Percentiles rank a stretch among this genome's conserved stretches.
Evolutionary conservation across 2,113 vertebrate species (phyloP).

Genomic region (Genyomyrus donnyi): DNA sequence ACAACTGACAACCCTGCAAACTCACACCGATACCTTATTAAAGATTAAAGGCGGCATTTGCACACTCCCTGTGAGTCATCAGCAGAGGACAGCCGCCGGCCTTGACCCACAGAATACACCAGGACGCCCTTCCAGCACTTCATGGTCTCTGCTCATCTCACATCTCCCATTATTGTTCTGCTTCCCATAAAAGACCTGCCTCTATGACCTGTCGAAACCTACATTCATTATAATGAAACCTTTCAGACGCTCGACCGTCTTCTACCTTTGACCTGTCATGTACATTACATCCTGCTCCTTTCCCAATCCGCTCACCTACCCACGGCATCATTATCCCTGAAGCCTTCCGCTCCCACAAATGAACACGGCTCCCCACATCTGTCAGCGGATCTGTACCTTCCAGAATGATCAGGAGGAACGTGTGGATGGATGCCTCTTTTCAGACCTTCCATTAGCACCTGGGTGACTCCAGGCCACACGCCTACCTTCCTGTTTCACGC

Average conservation of each 20-base stretch:
- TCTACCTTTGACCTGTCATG: background rate
- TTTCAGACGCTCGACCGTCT: background rate
- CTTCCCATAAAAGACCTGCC: background rate
- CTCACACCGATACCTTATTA: background rate
- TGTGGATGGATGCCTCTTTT: background rate
- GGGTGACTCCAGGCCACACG: background rate
- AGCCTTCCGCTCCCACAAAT: background rate
- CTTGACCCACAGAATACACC: background rate
- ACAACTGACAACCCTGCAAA: background rate
- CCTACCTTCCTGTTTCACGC: background rate
- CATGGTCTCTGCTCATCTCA: background rate
- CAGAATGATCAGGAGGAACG: background rate
- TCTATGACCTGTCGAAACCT: background rate
- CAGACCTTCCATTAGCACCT: background rate
- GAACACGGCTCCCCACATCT: background rate
- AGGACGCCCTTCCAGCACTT: background rate
- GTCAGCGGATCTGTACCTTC: background rate
- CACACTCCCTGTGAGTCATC: background rate
- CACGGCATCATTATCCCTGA: background rate
- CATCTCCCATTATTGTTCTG: background rate
- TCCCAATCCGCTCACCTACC: background rate
- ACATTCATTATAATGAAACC: background rate
- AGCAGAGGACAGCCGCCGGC: background rate
- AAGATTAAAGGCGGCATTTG: background rate
- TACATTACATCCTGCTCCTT: background rate